phyloP scores from a whole-genome alignment of 2,888 invertebrate species.

The Drosophila aldrichi region DNA sequence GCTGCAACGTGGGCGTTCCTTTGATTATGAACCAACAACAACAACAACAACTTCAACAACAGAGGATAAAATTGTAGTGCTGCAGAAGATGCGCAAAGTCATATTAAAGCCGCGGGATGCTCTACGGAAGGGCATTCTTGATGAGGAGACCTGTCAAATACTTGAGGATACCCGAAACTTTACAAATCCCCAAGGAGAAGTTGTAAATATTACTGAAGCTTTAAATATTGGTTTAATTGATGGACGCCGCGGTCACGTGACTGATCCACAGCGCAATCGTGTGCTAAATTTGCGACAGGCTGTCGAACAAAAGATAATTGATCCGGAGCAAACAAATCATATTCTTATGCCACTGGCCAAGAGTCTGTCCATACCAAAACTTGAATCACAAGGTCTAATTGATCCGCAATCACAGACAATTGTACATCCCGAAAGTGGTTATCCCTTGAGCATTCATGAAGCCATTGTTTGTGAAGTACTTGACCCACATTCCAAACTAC shows the following conservation, averaged over 20 bases:
- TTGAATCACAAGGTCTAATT: slow-evolving; percentile 94
- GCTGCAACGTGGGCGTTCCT: slow-evolving; percentile 75
- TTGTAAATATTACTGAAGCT: slow-evolving; percentile 91
- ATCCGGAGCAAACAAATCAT: slow-evolving; percentile 91
- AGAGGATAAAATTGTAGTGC: slow-evolving; percentile 89
- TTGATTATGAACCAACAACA: slow-evolving; percentile 85
- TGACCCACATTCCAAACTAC: slow-evolving; percentile 91
- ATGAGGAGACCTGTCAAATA: slow-evolving; percentile 90
- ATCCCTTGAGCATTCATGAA: slow-evolving; percentile 91
- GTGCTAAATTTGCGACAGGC: slow-evolving; percentile 93
- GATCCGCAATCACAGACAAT: slow-evolving; percentile 90
- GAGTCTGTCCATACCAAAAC: slow-evolving; percentile 92
- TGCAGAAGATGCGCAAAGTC: slow-evolving; percentile 92
- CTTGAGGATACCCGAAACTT: slow-evolving; percentile 88
- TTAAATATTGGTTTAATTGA: slow-evolving; percentile 90
- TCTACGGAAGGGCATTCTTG: slow-evolving; percentile 91
- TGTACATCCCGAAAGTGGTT: slow-evolving; percentile 95
- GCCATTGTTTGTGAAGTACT: slow-evolving; percentile 95
- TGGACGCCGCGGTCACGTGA: slow-evolving; percentile 91
- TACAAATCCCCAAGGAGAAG: slow-evolving; percentile 87
- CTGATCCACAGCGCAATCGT: slow-evolving; percentile 93
- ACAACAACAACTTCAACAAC: slow-evolving; percentile 5
- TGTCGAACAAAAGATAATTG: slow-evolving; percentile 92
- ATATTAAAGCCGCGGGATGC: slow-evolving; percentile 92
- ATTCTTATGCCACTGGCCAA: slow-evolving; percentile 92